Percentiles rank a stretch among this genome's conserved stretches.
These are phyloP conservation scores for Zaprionus lineosus DNA, from an alignment of 2,888 invertebrate species.

Conservation along the genomic window DNA sequence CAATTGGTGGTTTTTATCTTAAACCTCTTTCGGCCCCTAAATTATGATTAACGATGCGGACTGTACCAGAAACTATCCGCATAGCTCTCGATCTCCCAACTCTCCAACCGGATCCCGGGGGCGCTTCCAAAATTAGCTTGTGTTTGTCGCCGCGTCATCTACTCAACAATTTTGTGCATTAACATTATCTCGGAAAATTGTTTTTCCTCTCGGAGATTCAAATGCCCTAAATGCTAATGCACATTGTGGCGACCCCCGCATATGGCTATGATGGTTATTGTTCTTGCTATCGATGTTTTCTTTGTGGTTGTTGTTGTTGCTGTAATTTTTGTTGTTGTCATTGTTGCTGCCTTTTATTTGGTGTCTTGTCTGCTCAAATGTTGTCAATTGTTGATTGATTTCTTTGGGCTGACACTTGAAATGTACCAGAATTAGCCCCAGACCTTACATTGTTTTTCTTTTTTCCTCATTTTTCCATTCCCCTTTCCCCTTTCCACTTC, in stretches of 20 bases:
- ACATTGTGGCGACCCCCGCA: slow-evolving; percentile 48
- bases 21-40: slow-evolving; percentile 54
- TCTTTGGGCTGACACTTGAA: slow-evolving; percentile 58
- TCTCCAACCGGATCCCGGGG: background rate
- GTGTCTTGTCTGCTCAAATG: slow-evolving; percentile 42
- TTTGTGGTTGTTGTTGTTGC: background rate
- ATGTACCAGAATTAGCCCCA: slow-evolving; percentile 54
- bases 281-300: no score
- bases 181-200: slow-evolving; percentile 42
- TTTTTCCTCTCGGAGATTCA: slow-evolving; percentile 17
- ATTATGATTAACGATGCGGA: slow-evolving; percentile 68
- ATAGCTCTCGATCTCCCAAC: background rate
- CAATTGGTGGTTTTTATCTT: slow-evolving; percentile 48
- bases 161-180: slow-evolving; percentile 52
- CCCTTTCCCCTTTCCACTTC: background rate
- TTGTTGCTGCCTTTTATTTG: slow-evolving; percentile 24
- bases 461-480: background rate
- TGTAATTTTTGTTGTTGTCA: slow-evolving; percentile 7
- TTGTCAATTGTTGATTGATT: slow-evolving; percentile 71
- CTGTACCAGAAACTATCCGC: background rate
- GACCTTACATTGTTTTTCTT: no score
- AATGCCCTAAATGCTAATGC: slow-evolving; percentile 43
- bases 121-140: slow-evolving; percentile 61
- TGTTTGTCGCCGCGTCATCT: slow-evolving; percentile 57
- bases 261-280: slow-evolving; percentile 16